Base-by-base conservation (phyloP, 2,797 vertebrate species). In the Myotis vivesi region DNA sequence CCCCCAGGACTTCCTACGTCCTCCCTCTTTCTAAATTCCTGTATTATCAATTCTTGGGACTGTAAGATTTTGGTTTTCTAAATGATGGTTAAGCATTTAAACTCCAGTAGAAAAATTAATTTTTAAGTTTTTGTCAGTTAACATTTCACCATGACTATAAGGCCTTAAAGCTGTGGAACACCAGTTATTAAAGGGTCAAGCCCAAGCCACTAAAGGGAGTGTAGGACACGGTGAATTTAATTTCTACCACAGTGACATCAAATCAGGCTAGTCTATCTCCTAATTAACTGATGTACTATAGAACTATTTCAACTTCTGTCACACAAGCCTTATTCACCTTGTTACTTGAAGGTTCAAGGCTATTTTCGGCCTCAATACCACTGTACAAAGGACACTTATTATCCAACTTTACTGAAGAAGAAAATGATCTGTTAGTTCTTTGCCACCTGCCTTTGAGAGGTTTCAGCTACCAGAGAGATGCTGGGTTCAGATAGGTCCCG, bases 371-470 rank as follows among this genome's bases (percentile, higher is more conserved):
- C 55, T 81, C 16, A 66, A 5, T 51, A n/a, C 6, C 22, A 75
- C 59, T 46, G 3, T 22, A 75, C 15, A 87, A 62, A 90, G 5
- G 19, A 46, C 44, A 72, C 62, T 90, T 46, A 49, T 49, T 28
- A 85, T 68, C 22, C 88, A 75, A 53, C 19, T 87, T 41, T 41
- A 69, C 23, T 46, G 68, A 9, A 73, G 11, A 64, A 75, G 86
- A 89, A 94, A 93, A 95, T 75, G 55, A 62, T 51, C 38, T 72
- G 66, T 19, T 82, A 38, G 46, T 88, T 92, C 94, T 82, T 53
- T 87, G 33, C 28, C 19, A 77, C 10, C 30, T 80, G 59, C 19
- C 33, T 82, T 76, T 62, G 53, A 81, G 49, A 84, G 16, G 20
- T 49, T 64, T 87, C 4, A 55, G 33, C 8, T 87, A 7, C 80